A percentile compares a stretch with the other conserved stretches of the same genome.
phyloP scores from a whole-genome alignment of 2,797 vertebrate species.

The Chanos chanos region DNA sequence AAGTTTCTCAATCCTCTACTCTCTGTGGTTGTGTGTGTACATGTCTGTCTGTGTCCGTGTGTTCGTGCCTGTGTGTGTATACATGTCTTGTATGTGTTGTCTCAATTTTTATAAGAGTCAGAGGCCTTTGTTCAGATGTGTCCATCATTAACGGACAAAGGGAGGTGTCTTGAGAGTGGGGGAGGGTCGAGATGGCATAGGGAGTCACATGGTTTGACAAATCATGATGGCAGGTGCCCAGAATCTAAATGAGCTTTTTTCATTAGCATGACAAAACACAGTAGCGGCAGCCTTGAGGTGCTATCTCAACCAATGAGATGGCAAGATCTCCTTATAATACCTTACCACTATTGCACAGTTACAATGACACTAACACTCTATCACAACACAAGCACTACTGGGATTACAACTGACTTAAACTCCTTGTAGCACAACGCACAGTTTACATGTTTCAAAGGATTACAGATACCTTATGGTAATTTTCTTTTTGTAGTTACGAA shows the following conservation, averaged over 20 bases:
- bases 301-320: constrained; percentile 5
- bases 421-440: no score
- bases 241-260: constrained; percentile 44
- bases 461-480: no score
- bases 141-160: constrained; percentile 42
- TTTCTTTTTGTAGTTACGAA: not conserved
- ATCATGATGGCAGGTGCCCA: constrained; percentile 49
- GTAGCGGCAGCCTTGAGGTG: not conserved
- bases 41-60: no score
- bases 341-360: not conserved
- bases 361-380: no score
- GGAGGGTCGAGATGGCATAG: constrained; percentile 35
- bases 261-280: constrained; percentile 51
- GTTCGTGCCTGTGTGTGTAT: not conserved
- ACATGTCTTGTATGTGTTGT: not conserved
- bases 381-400: no score
- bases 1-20: no score
- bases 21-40: no score
- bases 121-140: constrained; percentile 38
- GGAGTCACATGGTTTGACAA: constrained; percentile 35
- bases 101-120: not conserved
- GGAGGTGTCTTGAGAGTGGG: constrained; percentile 19
- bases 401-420: no score
- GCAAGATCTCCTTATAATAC: not conserved
- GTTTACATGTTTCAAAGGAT: no score